Base-by-base conservation (phyloP, 2,113 vertebrate genomes). In the Nannobrachium achirus region DNA sequence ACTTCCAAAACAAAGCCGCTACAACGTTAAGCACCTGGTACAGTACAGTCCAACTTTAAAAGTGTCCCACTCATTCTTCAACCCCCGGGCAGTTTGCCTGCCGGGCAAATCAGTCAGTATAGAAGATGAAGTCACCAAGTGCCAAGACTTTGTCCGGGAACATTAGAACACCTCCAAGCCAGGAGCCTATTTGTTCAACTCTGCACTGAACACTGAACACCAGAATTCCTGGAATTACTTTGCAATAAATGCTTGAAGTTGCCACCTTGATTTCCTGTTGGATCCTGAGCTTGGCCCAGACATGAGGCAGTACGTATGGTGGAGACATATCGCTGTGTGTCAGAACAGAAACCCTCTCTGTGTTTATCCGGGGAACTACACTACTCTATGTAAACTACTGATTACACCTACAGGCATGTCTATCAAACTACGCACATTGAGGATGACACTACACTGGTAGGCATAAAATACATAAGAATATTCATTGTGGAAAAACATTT, bases 21-120 rank as follows among this genome's bases (percentile, higher is more conserved):
- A 56, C 46, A 75, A 71, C 44, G 62, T 55, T 66, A 50, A 49
- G 60, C 71, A 75, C 52, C 10, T 69, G 58, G 16, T 15, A 33
- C 51, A 49, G 73, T 59, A 33, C 51, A 49, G 73, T 59, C 57
- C 44, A 42, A 39, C 44, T 52, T 46, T 16, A 60, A 18, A 70
- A 63, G 73, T 6, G 58, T 20, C 1, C 45, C 41, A 66, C n/a
- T n/a, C 39, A 42, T 48, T 52, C 15, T 57, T 62, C 56, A 51
- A 62, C 57, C 53, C 19, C 18, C 73, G 49, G 25, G 45, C 8
- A 45, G 58, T 64, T 48, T 56, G 19, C 45, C 51, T 56, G 39
- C 39, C 25, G 3, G 3, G 25, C 25, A 33, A 33, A 3, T 33
- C 16, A 16, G 48, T 50, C 48, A 49, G 25, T n/a, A 7, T n/a